Base-by-base conservation (phyloP, 2,113 vertebrate species). In the Platichthys flesus region DNA sequence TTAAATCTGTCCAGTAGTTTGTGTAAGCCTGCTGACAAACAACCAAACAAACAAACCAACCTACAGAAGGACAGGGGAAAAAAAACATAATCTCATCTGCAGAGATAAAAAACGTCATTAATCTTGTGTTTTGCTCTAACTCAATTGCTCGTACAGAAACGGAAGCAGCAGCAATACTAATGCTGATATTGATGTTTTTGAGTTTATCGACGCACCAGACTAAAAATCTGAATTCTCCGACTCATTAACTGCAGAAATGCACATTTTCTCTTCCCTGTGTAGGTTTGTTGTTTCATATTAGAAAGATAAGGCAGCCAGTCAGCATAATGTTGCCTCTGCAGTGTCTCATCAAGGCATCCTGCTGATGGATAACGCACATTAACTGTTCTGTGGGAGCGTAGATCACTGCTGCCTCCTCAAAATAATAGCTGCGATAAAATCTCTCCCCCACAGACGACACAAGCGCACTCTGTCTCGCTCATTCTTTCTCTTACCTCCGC, bases 361-460 rank as follows among this genome's bases (percentile, higher is more conserved):
- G 59, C 87, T 91, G 90, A 92, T 90, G 83, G 88, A 90, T 91
- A 88, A 82, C 58, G 57, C 88, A 91, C 88, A 91, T 92, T 90
- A 91, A 89, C 85, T 74, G 83, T 88, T 89, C 79, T 35, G 56
- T 75, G 83, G 75, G 71, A 81, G 84, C 42, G 87, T 85, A 84
- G 67, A 88, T 90, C 84, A 82, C 76, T 21, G 78, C 90, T 64
- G 69, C 83, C 87, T 86, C 62, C 76, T 84, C 70, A 83, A 87
- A 91, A 88, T 92, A 89, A 92, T 85, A 85, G 85, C 90, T 67
- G 62, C 24, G 79, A 91, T 90, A 86, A 89, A 85, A 82, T 87
- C 79, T 81, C 59, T 71, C 73, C 68, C 24, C 58, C 71, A 64
- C 75, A 78, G 55, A 75, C 63, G 28, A 23, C 10, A 42, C 49